A percentile compares a stretch with the other conserved stretches of the same genome.
Evolutionary conservation across 2,888 invertebrate species (phyloP).

Genomic region (Dermolepida albohirtum): DNA sequence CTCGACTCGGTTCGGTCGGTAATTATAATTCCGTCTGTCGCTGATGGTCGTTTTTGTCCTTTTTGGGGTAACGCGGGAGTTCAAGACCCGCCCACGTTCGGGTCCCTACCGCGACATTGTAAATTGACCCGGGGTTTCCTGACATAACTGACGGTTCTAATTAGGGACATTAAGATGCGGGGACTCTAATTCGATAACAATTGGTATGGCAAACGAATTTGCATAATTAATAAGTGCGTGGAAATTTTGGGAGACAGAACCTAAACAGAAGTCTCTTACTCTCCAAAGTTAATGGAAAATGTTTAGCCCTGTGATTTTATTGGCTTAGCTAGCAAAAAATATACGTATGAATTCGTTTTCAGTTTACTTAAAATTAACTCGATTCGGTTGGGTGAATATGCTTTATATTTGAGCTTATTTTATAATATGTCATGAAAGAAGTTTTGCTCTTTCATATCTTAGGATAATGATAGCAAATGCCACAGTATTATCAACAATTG

Average conservation of each 20-base stretch:
- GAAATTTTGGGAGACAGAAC: neutral
- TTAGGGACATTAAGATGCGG: constrained; percentile 34
- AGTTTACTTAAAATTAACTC: no score
- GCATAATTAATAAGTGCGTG: constrained; percentile 9
- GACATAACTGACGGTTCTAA: constrained; percentile 27
- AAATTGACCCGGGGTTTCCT: constrained; percentile 34
- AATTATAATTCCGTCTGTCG: neutral
- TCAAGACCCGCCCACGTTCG: neutral
- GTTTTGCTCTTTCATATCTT: no score
- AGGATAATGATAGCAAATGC: no score
- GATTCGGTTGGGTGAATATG: no score
- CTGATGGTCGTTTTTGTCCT: constrained; percentile 6
- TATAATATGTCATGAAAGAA: no score
- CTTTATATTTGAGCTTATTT: no score
- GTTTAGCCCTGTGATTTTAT: no score
- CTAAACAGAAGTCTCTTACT: no score
- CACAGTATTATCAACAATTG: no score
- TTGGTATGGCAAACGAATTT: constrained; percentile 24
- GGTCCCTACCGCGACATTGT: neutral
- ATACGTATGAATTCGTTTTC: no score
- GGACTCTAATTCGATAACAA: constrained; percentile 33
- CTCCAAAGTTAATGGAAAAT: no score
- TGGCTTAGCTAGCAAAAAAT: no score
- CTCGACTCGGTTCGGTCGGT: constrained; percentile 16
- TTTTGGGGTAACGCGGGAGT: neutral